These are phyloP conservation scores for Archocentrus centrarchus DNA, from an alignment of 2,113 vertebrate species.

Conservation along the genomic window DNA sequence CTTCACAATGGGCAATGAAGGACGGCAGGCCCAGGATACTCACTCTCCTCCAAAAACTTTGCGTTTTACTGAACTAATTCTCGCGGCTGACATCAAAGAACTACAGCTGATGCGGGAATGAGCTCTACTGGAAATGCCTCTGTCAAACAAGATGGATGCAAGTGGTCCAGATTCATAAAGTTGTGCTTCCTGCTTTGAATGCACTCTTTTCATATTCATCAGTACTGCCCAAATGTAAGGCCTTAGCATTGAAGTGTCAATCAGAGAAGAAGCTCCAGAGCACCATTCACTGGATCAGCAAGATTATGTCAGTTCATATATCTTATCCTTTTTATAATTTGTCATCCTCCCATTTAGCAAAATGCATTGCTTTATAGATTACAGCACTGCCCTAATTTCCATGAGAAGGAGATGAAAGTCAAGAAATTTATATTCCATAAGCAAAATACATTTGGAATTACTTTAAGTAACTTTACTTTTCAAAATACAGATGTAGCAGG, in stretches of 20 bases:
- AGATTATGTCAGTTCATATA: slow-evolving; percentile 36
- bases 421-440: slow-evolving; percentile 3
- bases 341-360: slow-evolving; percentile 27
- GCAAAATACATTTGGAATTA: slow-evolving; percentile 2
- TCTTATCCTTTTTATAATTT: slow-evolving; percentile 37
- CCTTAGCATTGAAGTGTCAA: slow-evolving; percentile 21
- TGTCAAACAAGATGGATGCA: slow-evolving; percentile 57
- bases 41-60: slow-evolving; percentile 56
- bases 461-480: neutral
- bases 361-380: slow-evolving; percentile 18
- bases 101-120: slow-evolving; percentile 44
- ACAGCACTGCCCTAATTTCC: neutral
- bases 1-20: slow-evolving; percentile 72
- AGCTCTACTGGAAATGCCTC: slow-evolving; percentile 60
- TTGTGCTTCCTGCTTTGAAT: slow-evolving; percentile 29
- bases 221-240: slow-evolving; percentile 30
- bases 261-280: slow-evolving; percentile 23
- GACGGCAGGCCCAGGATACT: slow-evolving; percentile 48
- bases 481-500: neutral
- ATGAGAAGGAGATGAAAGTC: neutral
- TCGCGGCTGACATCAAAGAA: slow-evolving; percentile 56
- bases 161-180: slow-evolving; percentile 49
- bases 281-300: slow-evolving; percentile 16
- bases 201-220: slow-evolving; percentile 31
- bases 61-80: slow-evolving; percentile 63